Evolutionary conservation across 2,888 invertebrate species (phyloP).

Genomic region (Scaptomyza reducta): DNA sequence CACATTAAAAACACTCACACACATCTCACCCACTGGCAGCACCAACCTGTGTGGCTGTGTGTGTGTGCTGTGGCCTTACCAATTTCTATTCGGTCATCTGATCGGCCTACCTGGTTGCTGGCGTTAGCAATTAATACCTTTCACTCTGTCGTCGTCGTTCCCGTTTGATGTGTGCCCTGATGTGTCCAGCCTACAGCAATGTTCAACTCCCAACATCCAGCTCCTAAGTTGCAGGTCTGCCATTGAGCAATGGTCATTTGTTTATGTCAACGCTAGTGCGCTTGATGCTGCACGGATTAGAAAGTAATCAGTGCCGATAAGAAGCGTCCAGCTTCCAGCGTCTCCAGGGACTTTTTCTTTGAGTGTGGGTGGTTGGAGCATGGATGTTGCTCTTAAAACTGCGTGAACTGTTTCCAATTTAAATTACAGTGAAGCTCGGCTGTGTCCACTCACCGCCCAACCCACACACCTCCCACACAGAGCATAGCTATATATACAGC

Average conservation of each 20-base stretch:
- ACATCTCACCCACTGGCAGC: slow-evolving; percentile 39
- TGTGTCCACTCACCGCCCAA: slow-evolving; percentile 22
- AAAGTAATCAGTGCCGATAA: slow-evolving; percentile 80
- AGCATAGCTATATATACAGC: slow-evolving; percentile 12
- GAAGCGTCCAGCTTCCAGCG: slow-evolving; percentile 65
- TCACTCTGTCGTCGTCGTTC: slow-evolving; percentile 57
- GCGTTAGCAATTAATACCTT: slow-evolving; percentile 76
- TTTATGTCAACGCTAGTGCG: slow-evolving; percentile 75
- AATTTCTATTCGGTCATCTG: slow-evolving; percentile 29
- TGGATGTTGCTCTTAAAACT: slow-evolving; percentile 53
- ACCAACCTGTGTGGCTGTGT: slow-evolving; percentile 18
- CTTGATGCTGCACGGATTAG: slow-evolving; percentile 77
- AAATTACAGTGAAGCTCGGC: slow-evolving; percentile 56
- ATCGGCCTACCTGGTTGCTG: slow-evolving; percentile 65
- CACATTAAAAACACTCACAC: slow-evolving; percentile 75
- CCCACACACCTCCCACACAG: slow-evolving; percentile 1
- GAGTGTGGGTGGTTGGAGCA: slow-evolving; percentile 25
- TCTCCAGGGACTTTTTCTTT: slow-evolving; percentile 46
- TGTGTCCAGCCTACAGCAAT: slow-evolving; percentile 51
- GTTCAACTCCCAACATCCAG: slow-evolving; percentile 9
- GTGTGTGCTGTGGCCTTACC: slow-evolving; percentile 8
- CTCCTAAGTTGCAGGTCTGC: slow-evolving; percentile 28
- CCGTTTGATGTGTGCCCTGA: slow-evolving; percentile 69
- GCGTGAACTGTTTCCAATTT: slow-evolving; percentile 63
- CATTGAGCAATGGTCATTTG: slow-evolving; percentile 72